These are phyloP conservation scores for Trichogramma dendrolimi DNA, from an alignment of 2,888 invertebrate genomes.

Conservation along the genomic window DNA sequence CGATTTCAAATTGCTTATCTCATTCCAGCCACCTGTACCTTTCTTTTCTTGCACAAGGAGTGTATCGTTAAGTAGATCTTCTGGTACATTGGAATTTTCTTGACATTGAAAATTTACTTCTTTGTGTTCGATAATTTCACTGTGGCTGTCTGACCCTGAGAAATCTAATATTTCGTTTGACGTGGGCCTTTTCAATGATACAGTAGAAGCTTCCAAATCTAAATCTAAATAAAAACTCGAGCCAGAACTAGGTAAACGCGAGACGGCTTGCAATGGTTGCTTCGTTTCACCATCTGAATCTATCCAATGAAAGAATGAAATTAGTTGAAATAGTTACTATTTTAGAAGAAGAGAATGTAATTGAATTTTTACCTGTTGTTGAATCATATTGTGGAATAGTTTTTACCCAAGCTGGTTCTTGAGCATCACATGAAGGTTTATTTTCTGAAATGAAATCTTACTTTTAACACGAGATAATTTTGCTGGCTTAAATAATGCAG, in stretches of 20 bases:
- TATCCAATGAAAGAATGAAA: constrained; percentile 22
- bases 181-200: constrained; percentile 56
- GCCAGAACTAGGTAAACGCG: constrained; percentile 53
- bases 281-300: constrained; percentile 49
- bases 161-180: constrained; percentile 44
- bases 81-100: constrained; percentile 44
- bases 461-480: constrained; percentile 45
- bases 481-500: constrained; percentile 53
- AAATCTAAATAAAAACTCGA: constrained; percentile 62
- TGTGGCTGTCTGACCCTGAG: constrained; percentile 34
- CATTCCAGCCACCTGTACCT: constrained; percentile 54
- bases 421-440: constrained; percentile 52
- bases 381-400: constrained; percentile 56
- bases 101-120: constrained; percentile 38
- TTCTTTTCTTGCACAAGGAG: constrained; percentile 47
- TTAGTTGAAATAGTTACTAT: neutral
- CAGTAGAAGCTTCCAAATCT: constrained; percentile 63
- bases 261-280: constrained; percentile 40
- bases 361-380: constrained; percentile 44
- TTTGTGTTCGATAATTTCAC: constrained; percentile 39
- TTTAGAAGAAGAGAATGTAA: neutral
- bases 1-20: constrained; percentile 52
- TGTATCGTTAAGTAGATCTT: constrained; percentile 47
- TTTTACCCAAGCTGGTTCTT: constrained; percentile 66
- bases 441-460: constrained; percentile 48